phyloP scores from a whole-genome alignment of 2,113 vertebrate species.

The Lagenorhynchus albirostris region DNA sequence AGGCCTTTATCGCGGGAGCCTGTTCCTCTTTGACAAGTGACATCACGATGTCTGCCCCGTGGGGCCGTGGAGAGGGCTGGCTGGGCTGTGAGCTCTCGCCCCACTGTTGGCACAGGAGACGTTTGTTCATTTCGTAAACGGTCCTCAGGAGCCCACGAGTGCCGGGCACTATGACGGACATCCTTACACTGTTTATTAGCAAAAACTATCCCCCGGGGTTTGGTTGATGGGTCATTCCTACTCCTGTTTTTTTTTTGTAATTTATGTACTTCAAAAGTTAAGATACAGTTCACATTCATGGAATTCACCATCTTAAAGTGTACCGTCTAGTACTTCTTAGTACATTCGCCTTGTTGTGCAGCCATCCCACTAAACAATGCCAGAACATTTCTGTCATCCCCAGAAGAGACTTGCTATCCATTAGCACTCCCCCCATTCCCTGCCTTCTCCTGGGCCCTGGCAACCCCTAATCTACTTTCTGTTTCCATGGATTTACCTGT shows the following conservation, averaged over 20 bases:
- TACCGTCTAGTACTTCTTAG: background rate
- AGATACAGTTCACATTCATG: background rate
- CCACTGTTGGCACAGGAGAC: background rate
- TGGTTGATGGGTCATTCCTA: background rate
- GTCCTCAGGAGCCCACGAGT: background rate
- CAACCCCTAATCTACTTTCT: background rate
- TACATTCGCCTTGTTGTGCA: background rate
- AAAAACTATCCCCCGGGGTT: background rate
- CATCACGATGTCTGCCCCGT: rapidly evolving
- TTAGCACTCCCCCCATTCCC: background rate
- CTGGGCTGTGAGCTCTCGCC: background rate
- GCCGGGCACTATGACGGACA: background rate
- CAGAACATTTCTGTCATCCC: background rate
- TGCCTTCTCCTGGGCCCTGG: background rate
- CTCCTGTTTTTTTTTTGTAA: background rate
- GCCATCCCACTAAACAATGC: background rate
- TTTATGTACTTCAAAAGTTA: background rate
- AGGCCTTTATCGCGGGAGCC: background rate
- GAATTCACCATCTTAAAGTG: background rate
- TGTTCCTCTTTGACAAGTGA: background rate
- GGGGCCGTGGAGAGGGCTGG: background rate
- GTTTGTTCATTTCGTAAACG: no score
- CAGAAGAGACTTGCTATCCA: background rate
- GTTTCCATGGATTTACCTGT: background rate
- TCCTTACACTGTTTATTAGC: background rate